phyloP scores from a whole-genome alignment of 2,113 vertebrate species.

The Zosterops pallidus region DNA sequence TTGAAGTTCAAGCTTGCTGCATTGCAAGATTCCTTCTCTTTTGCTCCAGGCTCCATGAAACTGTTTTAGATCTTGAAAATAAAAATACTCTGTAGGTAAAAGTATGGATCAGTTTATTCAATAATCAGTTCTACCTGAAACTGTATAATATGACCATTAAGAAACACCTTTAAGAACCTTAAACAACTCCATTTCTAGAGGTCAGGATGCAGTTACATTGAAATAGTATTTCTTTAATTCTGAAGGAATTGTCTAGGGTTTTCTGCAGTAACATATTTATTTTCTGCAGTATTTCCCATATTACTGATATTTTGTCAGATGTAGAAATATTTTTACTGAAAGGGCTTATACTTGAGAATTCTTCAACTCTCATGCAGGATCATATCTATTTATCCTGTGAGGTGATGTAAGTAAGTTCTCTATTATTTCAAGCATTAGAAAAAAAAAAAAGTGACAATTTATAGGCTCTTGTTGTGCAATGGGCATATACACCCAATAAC shows the following conservation, averaged over 20 bases:
- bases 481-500: rapidly evolving
- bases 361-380: not conserved
- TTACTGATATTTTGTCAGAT: not conserved
- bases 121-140: not conserved
- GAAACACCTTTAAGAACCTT: not conserved
- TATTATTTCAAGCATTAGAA: not conserved
- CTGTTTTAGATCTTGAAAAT: not conserved
- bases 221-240: not conserved
- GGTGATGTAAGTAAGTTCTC: not conserved
- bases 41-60: not conserved
- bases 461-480: not conserved
- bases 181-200: not conserved
- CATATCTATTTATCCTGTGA: not conserved
- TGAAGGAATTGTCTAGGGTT: not conserved
- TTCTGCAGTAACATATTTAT: not conserved
- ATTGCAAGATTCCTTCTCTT: not conserved
- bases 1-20: not conserved
- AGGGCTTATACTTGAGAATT: not conserved
- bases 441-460: not conserved
- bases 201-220: not conserved
- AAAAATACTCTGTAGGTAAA: not conserved
- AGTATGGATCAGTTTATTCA: not conserved
- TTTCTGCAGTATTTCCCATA: not conserved
- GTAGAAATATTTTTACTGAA: not conserved
- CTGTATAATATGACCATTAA: not conserved